phyloP scores from a whole-genome alignment of 2,113 vertebrate species.

The Nycticryphes semicollaris region DNA sequence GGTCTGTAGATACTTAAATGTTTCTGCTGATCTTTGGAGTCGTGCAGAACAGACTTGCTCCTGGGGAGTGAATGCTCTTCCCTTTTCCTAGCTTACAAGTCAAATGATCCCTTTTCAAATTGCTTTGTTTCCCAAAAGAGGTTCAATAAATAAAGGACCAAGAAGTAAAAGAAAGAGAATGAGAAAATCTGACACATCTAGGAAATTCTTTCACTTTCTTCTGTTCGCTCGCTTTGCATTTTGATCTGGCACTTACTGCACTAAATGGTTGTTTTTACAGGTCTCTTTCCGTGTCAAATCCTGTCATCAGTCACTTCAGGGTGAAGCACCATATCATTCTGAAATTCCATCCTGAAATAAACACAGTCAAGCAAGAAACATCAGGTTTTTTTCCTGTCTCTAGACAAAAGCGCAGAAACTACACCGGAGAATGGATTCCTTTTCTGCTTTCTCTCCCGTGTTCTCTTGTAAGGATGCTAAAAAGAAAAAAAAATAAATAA shows the following conservation, averaged over 20 bases:
- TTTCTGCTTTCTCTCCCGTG: not conserved
- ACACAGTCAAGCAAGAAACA: not conserved
- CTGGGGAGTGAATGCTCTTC: not conserved
- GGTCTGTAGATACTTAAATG: not conserved
- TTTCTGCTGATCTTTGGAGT: not conserved
- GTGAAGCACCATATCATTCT: not conserved
- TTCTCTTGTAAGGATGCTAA: not conserved
- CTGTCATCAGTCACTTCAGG: not conserved
- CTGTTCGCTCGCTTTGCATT: not conserved
- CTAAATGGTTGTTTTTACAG: not conserved
- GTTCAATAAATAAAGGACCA: not conserved
- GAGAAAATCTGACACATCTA: not conserved
- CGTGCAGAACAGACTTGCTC: not conserved
- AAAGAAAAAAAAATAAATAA: not conserved
- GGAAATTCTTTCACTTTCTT: not conserved
- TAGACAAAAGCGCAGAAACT: not conserved
- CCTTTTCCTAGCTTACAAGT: not conserved
- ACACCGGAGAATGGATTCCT: not conserved
- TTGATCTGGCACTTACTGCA: not conserved
- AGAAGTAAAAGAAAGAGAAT: not conserved
- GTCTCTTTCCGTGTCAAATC: not conserved
- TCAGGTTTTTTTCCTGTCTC: not conserved
- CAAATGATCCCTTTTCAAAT: not conserved
- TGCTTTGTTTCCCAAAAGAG: not conserved
- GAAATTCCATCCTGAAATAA: not conserved